Evolutionary conservation across 2,888 invertebrate genomes (phyloP).

Genomic region (Epirrhoe tristata): DNA sequence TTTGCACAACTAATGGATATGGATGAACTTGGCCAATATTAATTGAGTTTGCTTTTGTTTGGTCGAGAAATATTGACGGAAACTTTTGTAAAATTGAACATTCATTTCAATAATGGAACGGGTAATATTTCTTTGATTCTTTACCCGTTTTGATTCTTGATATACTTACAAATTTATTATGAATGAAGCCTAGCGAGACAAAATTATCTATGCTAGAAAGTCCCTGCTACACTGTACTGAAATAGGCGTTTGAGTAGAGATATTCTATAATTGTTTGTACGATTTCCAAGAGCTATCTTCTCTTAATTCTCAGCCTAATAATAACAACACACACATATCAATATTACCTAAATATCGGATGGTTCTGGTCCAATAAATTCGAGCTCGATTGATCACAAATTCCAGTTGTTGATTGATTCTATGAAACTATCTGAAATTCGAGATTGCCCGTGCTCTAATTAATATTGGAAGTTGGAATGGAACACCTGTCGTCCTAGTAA

Average conservation of each 20-base stretch:
- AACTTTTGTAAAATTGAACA: not conserved
- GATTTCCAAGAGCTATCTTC: too few relatives aligned
- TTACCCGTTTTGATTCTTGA: not conserved
- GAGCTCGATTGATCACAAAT: constrained; percentile 13
- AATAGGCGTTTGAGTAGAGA: too few relatives aligned
- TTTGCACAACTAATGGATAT: constrained; percentile 20
- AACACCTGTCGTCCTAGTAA: not conserved
- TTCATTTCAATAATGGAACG: not conserved
- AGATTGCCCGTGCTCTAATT: constrained; percentile 8
- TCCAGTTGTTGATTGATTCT: constrained; percentile 7
- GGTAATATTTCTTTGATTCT: not conserved
- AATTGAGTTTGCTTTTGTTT: constrained; percentile 17
- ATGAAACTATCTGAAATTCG: constrained; percentile 4
- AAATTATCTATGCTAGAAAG: too few relatives aligned
- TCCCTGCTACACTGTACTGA: too few relatives aligned
- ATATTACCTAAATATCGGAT: not conserved
- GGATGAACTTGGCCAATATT: constrained; percentile 13
- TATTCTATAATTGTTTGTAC: too few relatives aligned
- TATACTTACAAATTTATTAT: too few relatives aligned
- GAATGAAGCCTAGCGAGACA: not conserved
- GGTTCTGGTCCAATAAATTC: not conserved
- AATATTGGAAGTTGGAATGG: too few relatives aligned
- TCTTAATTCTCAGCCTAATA: too few relatives aligned
- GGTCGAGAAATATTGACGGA: constrained; percentile 3
- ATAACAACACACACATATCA: too few relatives aligned